Conservation (phyloP, 2,888 invertebrate species). For the Maniola hyperantus region DNA sequence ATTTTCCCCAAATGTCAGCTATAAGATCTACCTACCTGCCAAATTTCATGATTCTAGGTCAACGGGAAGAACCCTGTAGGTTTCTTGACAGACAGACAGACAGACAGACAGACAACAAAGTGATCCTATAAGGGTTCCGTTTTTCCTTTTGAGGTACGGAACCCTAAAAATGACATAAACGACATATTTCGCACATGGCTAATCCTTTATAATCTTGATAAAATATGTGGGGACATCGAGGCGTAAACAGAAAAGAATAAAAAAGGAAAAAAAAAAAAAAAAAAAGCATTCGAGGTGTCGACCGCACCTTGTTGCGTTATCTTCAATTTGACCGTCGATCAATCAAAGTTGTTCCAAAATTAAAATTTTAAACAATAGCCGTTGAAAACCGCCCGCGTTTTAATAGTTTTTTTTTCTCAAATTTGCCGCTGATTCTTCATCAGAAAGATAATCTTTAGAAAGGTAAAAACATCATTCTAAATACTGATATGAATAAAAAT, state of each 20-base stretch:
- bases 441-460: not conserved
- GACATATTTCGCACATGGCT: slow-evolving; percentile 32
- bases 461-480: not conserved
- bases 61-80: too few relatives aligned
- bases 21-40: too few relatives aligned
- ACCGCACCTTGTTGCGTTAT: slow-evolving; percentile 67
- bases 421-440: slow-evolving; percentile 2
- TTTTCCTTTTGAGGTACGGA: too few relatives aligned
- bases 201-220: slow-evolving; percentile 36
- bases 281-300: slow-evolving; percentile 59
- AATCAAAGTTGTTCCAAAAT: slow-evolving; percentile 68
- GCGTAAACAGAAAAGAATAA: slow-evolving; percentile 39
- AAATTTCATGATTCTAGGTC: too few relatives aligned
- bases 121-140: too few relatives aligned
- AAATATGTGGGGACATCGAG: slow-evolving; percentile 30
- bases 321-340: slow-evolving; percentile 65
- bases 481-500: too few relatives aligned
- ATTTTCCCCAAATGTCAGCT: too few relatives aligned
- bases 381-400: slow-evolving; percentile 45
- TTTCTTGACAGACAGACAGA: too few relatives aligned
- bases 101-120: too few relatives aligned
- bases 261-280: slow-evolving; percentile 36
- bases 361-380: slow-evolving; percentile 65
- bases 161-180: slow-evolving; percentile 20
- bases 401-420: not conserved